phyloP scores from a whole-genome alignment of 2,797 vertebrate genomes.

The Acanthurus lineatus region DNA sequence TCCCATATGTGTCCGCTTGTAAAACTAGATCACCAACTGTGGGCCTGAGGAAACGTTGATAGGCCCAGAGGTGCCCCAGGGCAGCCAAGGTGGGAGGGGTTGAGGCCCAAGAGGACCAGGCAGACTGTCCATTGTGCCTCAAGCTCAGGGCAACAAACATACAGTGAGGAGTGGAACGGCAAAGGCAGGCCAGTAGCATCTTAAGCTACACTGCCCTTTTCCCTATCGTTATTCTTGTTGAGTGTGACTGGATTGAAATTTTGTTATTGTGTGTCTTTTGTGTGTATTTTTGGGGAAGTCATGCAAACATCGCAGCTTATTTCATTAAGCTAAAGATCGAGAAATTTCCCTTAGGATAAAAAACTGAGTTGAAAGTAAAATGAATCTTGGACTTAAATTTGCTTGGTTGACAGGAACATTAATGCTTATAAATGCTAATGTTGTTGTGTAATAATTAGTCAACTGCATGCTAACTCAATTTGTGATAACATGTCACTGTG shows the following conservation, averaged over 20 bases:
- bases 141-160: constrained; percentile 37
- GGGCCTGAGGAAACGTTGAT: constrained; percentile 71
- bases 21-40: constrained; percentile 86
- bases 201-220: constrained; percentile 9
- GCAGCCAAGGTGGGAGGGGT: constrained; percentile 39
- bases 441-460: neutral
- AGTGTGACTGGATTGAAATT: neutral
- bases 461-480: neutral
- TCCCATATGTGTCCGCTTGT: constrained; percentile 80
- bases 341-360: neutral
- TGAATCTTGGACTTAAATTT: neutral
- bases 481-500: neutral
- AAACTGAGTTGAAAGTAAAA: neutral
- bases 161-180: constrained; percentile 1
- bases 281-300: neutral
- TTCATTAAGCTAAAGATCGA: neutral
- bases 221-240: neutral
- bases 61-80: constrained; percentile 56
- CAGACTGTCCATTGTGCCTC: constrained; percentile 42
- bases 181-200: constrained; percentile 28
- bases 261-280: neutral
- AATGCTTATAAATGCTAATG: neutral
- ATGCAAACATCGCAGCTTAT: neutral
- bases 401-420: neutral
- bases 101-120: constrained; percentile 45